Percentiles rank a stretch among this genome's conserved stretches.
phyloP scores from a whole-genome alignment of 2,113 vertebrate genomes.

The Paracanthobrama guichenoti region DNA sequence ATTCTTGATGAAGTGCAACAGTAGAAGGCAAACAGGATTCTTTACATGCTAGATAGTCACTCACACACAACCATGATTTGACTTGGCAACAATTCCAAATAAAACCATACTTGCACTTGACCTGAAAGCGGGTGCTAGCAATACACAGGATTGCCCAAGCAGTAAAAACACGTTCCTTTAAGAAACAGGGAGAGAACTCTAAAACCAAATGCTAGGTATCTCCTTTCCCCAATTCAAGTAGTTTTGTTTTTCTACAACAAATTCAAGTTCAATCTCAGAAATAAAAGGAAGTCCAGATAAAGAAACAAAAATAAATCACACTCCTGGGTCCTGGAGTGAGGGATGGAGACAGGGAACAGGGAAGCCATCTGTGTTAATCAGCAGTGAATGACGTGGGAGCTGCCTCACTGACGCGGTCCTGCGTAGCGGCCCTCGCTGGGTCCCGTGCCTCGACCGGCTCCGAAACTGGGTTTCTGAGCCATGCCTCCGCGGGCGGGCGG shows the following conservation, averaged over 20 bases:
- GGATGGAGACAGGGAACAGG: slow-evolving; percentile 59
- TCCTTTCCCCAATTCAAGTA: slow-evolving; percentile 77
- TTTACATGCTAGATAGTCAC: slow-evolving; percentile 71
- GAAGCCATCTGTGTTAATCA: slow-evolving; percentile 58
- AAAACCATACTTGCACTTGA: slow-evolving; percentile 74
- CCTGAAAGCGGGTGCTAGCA: slow-evolving; percentile 76
- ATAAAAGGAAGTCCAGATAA: slow-evolving; percentile 83
- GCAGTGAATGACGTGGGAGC: slow-evolving; percentile 56
- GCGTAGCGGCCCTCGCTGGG: slow-evolving; percentile 74
- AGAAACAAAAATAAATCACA: slow-evolving; percentile 66
- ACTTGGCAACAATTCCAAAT: slow-evolving; percentile 69
- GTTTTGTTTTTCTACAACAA: slow-evolving; percentile 73
- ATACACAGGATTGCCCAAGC: slow-evolving; percentile 82
- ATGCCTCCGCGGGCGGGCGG: slow-evolving; percentile 85
- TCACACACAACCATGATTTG: slow-evolving; percentile 70
- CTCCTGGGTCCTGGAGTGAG: slow-evolving; percentile 80
- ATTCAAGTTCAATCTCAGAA: slow-evolving; percentile 77
- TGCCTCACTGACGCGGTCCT: slow-evolving; percentile 85
- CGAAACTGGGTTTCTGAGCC: slow-evolving; percentile 95
- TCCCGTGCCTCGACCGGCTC: slow-evolving; percentile 86
- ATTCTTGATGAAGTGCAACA: slow-evolving; percentile 75
- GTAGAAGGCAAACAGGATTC: slow-evolving; percentile 72
- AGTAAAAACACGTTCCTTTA: slow-evolving; percentile 85
- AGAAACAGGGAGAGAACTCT: slow-evolving; percentile 84
- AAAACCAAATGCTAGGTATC: slow-evolving; percentile 72